A percentile compares a stretch with the other conserved stretches of the same genome.
These are phyloP conservation scores for Heliconius cydno DNA, from an alignment of 2,888 invertebrate species.

Conservation along the genomic window DNA sequence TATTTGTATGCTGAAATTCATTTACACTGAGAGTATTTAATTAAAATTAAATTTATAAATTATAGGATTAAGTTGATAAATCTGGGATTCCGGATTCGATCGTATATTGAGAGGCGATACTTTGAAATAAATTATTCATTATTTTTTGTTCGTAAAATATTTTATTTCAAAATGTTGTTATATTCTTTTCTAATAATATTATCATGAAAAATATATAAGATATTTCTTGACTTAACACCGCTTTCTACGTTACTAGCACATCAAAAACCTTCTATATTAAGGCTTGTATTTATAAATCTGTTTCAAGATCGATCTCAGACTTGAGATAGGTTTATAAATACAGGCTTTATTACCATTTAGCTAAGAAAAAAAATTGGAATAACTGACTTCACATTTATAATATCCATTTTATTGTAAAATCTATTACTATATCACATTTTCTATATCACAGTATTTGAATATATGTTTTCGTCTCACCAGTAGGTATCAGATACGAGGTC, in stretches of 20 bases:
- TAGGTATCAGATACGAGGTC: conserved; percentile 45
- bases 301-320: too few relatives aligned
- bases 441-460: conserved; percentile 2
- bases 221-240: neutral
- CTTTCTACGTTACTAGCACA: neutral
- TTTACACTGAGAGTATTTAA: conserved; percentile 24
- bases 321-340: too few relatives aligned
- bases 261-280: neutral
- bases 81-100: conserved; percentile 23
- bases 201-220: neutral
- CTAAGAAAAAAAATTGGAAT: neutral
- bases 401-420: neutral
- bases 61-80: conserved; percentile 39
- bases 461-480: conserved; percentile 47
- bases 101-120: conserved; percentile 27
- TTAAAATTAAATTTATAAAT: conserved; percentile 40
- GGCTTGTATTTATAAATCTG: neutral
- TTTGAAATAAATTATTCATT: neutral
- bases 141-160: neutral
- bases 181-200: neutral
- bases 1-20: neutral
- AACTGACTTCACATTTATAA: neutral
- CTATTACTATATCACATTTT: neutral
- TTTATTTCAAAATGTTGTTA: too few relatives aligned
- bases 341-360: too few relatives aligned